Percentiles rank a stretch among this genome's conserved stretches.
Evolutionary conservation across 1,140 invertebrate species (phyloP).

Genomic region (Thereuonema tuberculata): DNA sequence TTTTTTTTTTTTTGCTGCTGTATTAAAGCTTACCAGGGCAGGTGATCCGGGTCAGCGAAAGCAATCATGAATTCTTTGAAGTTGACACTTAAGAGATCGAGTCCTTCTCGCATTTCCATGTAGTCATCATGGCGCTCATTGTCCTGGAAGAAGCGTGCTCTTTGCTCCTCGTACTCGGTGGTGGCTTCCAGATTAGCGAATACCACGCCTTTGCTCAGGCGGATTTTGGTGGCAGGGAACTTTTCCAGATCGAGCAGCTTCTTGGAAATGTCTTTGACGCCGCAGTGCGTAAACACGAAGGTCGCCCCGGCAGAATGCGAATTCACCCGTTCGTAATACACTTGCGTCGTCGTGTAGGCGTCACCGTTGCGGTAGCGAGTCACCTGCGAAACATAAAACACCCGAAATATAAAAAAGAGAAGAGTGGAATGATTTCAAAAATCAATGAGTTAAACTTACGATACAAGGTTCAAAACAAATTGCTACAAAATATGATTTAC

Average conservation of each 20-base stretch:
- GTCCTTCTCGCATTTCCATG: constrained; percentile 75
- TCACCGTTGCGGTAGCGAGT: constrained; percentile 67
- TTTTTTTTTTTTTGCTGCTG: no score
- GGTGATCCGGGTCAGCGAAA: constrained; percentile 43
- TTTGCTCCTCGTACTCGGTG: constrained; percentile 68
- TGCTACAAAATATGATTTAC: no score
- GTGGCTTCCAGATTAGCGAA: constrained; percentile 65
- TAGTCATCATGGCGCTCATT: constrained; percentile 70
- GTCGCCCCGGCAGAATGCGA: constrained; percentile 60
- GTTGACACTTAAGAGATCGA: constrained; percentile 51
- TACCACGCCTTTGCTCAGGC: constrained; percentile 64
- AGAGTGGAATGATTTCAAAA: neutral
- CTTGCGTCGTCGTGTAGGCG: constrained; percentile 63
- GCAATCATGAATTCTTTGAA: constrained; percentile 55
- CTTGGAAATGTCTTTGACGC: constrained; percentile 64
- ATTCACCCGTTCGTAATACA: constrained; percentile 72
- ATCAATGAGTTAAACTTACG: no score
- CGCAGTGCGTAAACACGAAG: constrained; percentile 63
- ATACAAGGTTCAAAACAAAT: no score
- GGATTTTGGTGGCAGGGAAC: constrained; percentile 53
- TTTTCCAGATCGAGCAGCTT: constrained; percentile 48
- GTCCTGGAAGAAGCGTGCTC: constrained; percentile 62
- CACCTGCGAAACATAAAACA: no score
- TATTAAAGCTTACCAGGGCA: no score
- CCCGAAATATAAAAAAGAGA: constrained; percentile 31